Base-by-base conservation (phyloP, 2,888 invertebrate genomes). In the Noctua comes region DNA sequence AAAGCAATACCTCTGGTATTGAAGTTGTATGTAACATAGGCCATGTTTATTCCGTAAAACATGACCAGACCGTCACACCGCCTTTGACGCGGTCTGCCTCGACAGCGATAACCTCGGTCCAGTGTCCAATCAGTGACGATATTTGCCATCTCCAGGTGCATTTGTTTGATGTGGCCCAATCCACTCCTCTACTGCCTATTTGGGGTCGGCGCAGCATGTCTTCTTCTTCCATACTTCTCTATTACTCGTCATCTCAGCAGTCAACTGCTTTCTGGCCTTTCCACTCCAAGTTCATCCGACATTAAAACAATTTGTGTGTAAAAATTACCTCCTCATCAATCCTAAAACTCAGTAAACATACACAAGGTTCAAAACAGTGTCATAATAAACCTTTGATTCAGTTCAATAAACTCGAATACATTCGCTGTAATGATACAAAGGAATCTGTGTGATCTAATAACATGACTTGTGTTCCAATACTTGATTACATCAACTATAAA, bases 381-480 rank as follows among this genome's bases (percentile, higher is more conserved):
- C 18, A 31, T 18, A 73, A 79, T 59, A 80, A 75, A 68, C 68
- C 40, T 85, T 80, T 80, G 71, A 72, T 36, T 68, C 62, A 68
- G 57, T 69, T 75, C 72, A 85, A 64, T 81, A 75, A 59, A 65
- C 64, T 73, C 65, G 27, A 65, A 69, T 57, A 73, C 46, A 70
- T 71, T 71, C 65, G 16, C 36, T 46, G 46, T 83, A 73, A 83
- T 83, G 86, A 83, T 16, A 82, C 83, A 83, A 86, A 83, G 82
- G 69, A 66, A 73, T 82, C 51, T 40, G 40, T 70, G 8, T 11
- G 65, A 85, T 74, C 57, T 74, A 64, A 82, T 85, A 79, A 73
- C 72, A 59, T 36, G 70, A 68, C 40, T 85, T 72, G 51, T 74
- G 40, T 51, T 68, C 13, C 82, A 68, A 70, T 68, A 74, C 82